These are phyloP conservation scores for Ophioninae sp. DNA, from an alignment of 2,888 invertebrate species.

Conservation along the genomic window DNA sequence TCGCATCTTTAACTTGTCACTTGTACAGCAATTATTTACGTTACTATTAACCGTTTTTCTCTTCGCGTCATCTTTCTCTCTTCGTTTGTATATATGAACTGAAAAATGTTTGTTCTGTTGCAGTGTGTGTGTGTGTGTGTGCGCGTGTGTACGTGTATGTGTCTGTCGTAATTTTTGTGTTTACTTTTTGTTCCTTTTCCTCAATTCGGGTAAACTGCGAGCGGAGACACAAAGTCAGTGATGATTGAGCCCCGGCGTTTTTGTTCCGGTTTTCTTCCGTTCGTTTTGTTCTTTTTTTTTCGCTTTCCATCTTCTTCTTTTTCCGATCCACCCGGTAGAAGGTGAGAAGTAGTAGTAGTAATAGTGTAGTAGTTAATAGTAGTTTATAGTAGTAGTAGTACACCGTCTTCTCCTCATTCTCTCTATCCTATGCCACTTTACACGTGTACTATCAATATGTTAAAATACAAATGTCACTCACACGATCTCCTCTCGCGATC, in stretches of 20 bases:
- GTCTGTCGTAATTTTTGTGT: not conserved
- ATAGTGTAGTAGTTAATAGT: conserved; percentile 61
- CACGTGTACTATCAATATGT: conserved; percentile 81
- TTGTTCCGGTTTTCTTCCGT: conserved; percentile 66
- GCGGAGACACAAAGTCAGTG: conserved; percentile 72
- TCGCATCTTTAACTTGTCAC: conserved; percentile 53
- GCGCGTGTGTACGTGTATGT: not conserved
- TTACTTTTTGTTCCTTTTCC: not conserved
- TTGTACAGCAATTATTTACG: conserved; percentile 48
- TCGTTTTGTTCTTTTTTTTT: conserved; percentile 32
- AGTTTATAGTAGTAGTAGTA: conserved; percentile 63
- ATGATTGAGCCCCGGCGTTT: conserved; percentile 75
- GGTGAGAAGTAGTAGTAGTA: conserved; percentile 63
- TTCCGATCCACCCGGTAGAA: conserved; percentile 58
- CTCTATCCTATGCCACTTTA: conserved; percentile 80
- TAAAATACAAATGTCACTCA: conserved; percentile 81
- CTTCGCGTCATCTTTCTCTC: conserved; percentile 29
- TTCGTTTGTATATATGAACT: conserved; percentile 60
- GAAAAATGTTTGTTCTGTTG: conserved; percentile 44
- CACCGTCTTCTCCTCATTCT: conserved; percentile 64
- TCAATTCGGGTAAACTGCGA: conserved; percentile 55
- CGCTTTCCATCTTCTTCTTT: conserved; percentile 26
- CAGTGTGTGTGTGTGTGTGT: not conserved
- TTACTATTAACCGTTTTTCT: conserved; percentile 25
- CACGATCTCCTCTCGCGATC: conserved; percentile 70